These are phyloP conservation scores for Mola mola DNA, from an alignment of 2,113 vertebrate species.

Conservation along the genomic window DNA sequence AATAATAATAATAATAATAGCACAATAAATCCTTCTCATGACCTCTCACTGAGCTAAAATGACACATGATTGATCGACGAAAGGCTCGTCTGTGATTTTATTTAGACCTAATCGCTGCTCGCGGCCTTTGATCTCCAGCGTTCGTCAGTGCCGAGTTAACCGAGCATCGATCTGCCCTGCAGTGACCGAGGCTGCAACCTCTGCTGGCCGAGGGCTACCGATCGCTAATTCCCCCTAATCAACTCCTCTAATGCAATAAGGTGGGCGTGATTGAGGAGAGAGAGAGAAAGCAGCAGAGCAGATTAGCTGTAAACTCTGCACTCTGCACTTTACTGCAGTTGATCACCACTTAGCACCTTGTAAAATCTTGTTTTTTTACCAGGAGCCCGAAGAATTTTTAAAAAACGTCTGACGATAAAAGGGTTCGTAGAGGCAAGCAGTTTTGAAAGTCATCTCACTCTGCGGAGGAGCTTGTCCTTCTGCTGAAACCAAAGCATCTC, in stretches of 20 bases:
- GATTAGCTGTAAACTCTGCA: not conserved
- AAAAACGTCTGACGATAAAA: conserved; percentile 12
- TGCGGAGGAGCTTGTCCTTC: not conserved
- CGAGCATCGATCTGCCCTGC: conserved; percentile 51
- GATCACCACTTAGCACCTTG: not conserved
- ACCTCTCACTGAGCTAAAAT: conserved; percentile 4
- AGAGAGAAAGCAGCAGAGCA: not conserved
- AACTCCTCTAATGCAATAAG: conserved; percentile 42
- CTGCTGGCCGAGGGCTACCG: conserved; percentile 30
- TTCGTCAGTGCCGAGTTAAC: conserved; percentile 7
- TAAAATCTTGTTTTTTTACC: conserved; percentile 1
- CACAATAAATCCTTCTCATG: conserved; percentile 2
- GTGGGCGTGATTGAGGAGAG: conserved; percentile 14
- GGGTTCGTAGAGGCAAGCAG: not conserved
- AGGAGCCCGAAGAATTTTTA: not conserved
- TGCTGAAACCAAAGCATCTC: conserved; percentile 6
- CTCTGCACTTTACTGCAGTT: not conserved
- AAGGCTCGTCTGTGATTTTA: too few relatives aligned
- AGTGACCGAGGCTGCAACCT: conserved; percentile 40
- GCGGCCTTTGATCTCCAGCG: conserved; percentile 5
- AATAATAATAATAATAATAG: too few relatives aligned
- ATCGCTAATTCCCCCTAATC: conserved; percentile 63
- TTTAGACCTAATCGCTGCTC: not conserved
- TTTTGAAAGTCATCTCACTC: not conserved
- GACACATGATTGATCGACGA: not conserved